phyloP scores from a whole-genome alignment of 1,140 invertebrate species.

The Paramacrobiotus metropolitanus region DNA sequence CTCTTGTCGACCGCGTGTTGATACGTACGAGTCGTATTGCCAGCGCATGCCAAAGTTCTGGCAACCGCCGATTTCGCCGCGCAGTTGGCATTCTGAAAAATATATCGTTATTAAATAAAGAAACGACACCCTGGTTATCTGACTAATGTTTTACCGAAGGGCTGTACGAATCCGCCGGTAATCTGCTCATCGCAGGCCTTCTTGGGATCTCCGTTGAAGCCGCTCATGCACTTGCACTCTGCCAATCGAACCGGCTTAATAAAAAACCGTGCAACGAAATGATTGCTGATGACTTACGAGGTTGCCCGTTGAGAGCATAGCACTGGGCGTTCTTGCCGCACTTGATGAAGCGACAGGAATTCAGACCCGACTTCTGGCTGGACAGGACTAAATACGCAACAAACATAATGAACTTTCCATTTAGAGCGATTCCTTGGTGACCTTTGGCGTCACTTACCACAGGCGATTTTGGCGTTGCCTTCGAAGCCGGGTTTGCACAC shows the following conservation, averaged over 20 bases:
- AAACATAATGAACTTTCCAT: neutral
- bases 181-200: too few species aligned
- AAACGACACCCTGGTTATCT: too few species aligned
- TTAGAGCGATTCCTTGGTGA: neutral
- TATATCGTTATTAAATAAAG: too few species aligned
- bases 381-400: neutral
- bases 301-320: neutral
- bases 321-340: neutral
- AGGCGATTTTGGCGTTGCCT: neutral
- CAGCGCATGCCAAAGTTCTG: slow-evolving; percentile 2
- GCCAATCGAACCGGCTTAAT: too few species aligned
- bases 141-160: too few species aligned
- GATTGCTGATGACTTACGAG: neutral
- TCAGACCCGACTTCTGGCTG: neutral
- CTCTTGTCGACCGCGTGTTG: neutral
- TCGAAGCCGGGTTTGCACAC: slow-evolving; percentile 2
- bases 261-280: neutral
- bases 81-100: neutral
- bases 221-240: neutral
- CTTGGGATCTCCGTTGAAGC: neutral
- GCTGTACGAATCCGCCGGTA: too few species aligned
- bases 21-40: neutral
- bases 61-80: neutral
- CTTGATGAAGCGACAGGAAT: neutral
- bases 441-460: neutral